Evolutionary conservation across 1,140 invertebrate genomes (phyloP), one percentile per base, ranked within the genome.

Genomic region (Drosophila setifemur): DNA sequence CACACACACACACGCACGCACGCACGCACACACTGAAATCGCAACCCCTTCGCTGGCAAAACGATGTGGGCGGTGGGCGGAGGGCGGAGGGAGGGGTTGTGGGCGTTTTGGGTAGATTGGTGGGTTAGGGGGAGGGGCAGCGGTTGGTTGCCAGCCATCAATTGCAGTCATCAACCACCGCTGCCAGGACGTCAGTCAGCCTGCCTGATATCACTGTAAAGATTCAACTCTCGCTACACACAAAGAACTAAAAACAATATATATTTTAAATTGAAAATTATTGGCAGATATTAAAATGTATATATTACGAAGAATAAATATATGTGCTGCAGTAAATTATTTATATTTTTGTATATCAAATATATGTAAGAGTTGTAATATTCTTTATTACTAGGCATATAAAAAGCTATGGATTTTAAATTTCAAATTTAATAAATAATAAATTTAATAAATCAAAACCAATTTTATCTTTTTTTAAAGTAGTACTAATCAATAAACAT

Each of bases 81-180:
- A 19, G 19, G 3, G 11, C 12, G 18, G 12, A 29, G 31, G 21
- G 21, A 23, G 33, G 14, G 16, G 12, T 31, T 8, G 8, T 12
- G 14, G 21, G 35, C n/a, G n/a, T n/a, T n/a, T n/a, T n/a, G n/a
- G n/a, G n/a, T n/a, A n/a, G n/a, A n/a, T n/a, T 35, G 31, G 31
- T 5, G 14, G 23, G 3, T 19, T 21, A 19, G 12, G 35, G 39
- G 26, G 42, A 11, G 33, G 48, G 44, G 43, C 50, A 45, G 14
- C 19, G 33, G 72, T 54, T 43, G 55, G 28, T 44, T 58, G 73
- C 66, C 50, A 63, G 75, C 81, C 81, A 86, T 86, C 81, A 86
- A 86, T 86, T 86, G 81, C 81, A 86, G 81, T 66, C 81, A 86
- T 86, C 81, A 86, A 86, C 81, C 81, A 86, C 75, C 81, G 72